These are phyloP conservation scores for Clamator glandarius DNA, from an alignment of 2,797 vertebrate species.

Conservation along the genomic window DNA sequence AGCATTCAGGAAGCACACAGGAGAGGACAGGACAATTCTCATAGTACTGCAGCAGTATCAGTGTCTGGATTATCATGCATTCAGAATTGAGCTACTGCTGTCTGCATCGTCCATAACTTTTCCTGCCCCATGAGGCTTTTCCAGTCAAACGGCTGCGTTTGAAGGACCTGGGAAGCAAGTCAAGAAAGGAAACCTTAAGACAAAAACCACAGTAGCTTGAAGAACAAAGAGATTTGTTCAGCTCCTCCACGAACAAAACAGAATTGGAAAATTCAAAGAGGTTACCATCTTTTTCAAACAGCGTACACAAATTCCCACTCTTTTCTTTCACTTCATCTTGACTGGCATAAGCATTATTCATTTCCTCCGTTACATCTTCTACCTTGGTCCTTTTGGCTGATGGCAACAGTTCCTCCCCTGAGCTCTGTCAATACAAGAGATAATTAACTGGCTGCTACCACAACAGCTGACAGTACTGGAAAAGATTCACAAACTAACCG, in stretches of 20 bases:
- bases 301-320: not conserved
- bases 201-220: not conserved
- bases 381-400: constrained; percentile 86
- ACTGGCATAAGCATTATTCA: constrained; percentile 65
- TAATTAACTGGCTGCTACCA: not conserved
- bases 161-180: not conserved
- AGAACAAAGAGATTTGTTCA: not conserved
- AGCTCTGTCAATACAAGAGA: constrained; percentile 60
- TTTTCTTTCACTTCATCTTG: constrained; percentile 70
- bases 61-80: not conserved
- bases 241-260: not conserved
- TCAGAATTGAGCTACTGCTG: not conserved
- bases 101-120: not conserved
- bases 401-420: constrained; percentile 68
- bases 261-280: constrained; percentile 9
- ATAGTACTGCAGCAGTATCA: not conserved
- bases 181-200: not conserved
- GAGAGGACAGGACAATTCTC: not conserved
- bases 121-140: not conserved
- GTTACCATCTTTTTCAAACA: constrained; percentile 60
- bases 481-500: not conserved
- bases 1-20: not conserved
- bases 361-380: constrained; percentile 70
- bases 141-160: constrained; percentile 16
- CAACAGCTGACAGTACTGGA: not conserved